phyloP scores from a whole-genome alignment of 2,888 invertebrate species.

The Lathronympha strigana region DNA sequence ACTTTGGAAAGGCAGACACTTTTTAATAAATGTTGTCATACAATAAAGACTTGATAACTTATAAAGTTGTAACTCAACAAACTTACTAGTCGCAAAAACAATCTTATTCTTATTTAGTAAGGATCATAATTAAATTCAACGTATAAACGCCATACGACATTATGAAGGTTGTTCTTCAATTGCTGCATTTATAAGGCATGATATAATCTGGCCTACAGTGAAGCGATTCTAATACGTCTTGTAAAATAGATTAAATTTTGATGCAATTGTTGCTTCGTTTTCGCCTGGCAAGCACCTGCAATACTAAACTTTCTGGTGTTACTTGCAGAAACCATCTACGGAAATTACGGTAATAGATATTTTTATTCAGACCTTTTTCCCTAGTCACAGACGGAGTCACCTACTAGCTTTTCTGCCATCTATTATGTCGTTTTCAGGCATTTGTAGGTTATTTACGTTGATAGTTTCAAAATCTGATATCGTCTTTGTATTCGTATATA shows the following conservation, averaged over 20 bases:
- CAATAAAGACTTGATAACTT: constrained; percentile 19
- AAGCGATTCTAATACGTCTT: constrained; percentile 32
- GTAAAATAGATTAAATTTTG: constrained; percentile 41
- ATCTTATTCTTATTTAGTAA: not conserved
- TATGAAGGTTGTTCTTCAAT: constrained; percentile 9
- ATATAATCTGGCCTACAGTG: constrained; percentile 59
- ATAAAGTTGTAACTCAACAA: not conserved
- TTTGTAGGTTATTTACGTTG: no score
- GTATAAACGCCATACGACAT: not conserved
- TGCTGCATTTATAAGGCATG: constrained; percentile 59
- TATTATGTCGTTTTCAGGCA: no score
- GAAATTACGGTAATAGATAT: not conserved
- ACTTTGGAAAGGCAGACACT: constrained; percentile 42
- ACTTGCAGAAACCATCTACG: not conserved
- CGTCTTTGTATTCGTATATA: no score
- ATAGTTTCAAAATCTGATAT: no score
- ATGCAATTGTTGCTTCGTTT: constrained; percentile 28
- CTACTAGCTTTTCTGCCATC: no score
- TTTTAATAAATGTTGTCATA: constrained; percentile 51
- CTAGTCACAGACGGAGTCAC: no score
- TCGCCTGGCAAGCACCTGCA: constrained; percentile 14
- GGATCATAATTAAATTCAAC: not conserved
- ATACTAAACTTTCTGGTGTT: constrained; percentile 2
- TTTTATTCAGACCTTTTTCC: not conserved
- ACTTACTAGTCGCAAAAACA: not conserved